A percentile compares a stretch with the other conserved stretches of the same genome.
These are phyloP conservation scores for Apistogramma diplotaenia DNA, from an alignment of 2,113 vertebrate genomes.

Conservation along the genomic window DNA sequence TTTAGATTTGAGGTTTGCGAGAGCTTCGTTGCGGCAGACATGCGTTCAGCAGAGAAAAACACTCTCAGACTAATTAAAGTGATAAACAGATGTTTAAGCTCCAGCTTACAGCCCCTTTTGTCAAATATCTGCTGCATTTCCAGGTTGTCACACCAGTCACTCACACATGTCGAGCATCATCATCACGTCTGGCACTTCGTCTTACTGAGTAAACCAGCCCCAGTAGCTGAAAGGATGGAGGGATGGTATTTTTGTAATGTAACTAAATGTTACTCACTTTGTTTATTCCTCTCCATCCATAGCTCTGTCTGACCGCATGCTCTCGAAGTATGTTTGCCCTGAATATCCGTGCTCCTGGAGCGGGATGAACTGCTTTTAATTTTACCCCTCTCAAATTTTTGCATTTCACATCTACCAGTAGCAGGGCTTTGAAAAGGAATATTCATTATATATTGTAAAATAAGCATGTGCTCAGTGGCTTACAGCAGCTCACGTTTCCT, in stretches of 20 bases:
- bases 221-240: neutral
- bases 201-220: neutral
- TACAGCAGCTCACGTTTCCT: neutral
- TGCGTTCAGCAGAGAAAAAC: slow-evolving; percentile 9
- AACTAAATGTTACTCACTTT: neutral
- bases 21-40: neutral
- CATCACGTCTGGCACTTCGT: neutral
- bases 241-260: neutral
- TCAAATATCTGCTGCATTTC: slow-evolving; percentile 23
- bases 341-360: neutral
- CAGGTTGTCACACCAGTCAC: slow-evolving; percentile 14
- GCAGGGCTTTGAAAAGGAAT: neutral
- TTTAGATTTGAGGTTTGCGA: neutral
- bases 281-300: neutral
- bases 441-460: neutral
- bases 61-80: slow-evolving; percentile 36
- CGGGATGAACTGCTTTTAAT: neutral
- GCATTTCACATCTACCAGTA: neutral
- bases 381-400: neutral
- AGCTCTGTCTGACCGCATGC: neutral
- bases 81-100: slow-evolving; percentile 59
- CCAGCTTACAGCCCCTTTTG: neutral
- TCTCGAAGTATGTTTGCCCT: neutral
- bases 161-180: neutral
- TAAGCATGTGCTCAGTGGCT: neutral